Base-by-base conservation (phyloP, 2,113 vertebrate genomes). In the Cathartes aura region DNA sequence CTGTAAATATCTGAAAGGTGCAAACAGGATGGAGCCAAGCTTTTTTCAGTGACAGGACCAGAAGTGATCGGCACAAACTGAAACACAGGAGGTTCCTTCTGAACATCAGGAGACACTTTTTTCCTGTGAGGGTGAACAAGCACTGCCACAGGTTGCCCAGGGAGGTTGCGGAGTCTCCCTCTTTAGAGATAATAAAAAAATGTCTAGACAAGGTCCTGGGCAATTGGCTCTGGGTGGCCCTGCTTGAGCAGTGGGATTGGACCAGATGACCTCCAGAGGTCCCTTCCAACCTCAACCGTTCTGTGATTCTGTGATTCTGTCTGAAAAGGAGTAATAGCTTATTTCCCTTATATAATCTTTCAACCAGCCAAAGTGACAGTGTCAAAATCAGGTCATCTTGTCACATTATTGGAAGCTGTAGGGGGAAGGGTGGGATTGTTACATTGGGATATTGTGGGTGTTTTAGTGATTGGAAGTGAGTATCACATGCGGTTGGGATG, bases 401-500 rank as follows among this genome's bases (percentile, higher is more conserved):
- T 74, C 43, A 43, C 23, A n/a, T 38, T 76, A 47, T 13, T 60
- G 26, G 60, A 74, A 88, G 22, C 21, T 63, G n/a, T 36, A 86
- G 21, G 9, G 14, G 21, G 5, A 91, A 59, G 8, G 30, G 9
- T 32, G 19, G 40, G 16, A 50, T 66, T 2, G 2, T n/a, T 62
- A 26, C 36, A 66, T 0, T 36, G 21, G n/a, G 21, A 87, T 53
- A 9, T 10, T 10, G 4, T 71, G 14, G 6, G 2, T 52, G 9
- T n/a, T 84, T 72, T 43, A 52, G 21, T 50, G 26, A 42, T 5
- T 76, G 40, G 27, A 84, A 71, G 3, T 23, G n/a, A 64, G 22
- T 7, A 55, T 34, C 21, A n/a, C 0, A 0, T 52, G 40, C 34
- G 80, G 12, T 5, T 89, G 45, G 36, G 8, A 40, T 52, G 63